phyloP scores from a whole-genome alignment of 2,113 vertebrate genomes.

The Prunella himalayana region DNA sequence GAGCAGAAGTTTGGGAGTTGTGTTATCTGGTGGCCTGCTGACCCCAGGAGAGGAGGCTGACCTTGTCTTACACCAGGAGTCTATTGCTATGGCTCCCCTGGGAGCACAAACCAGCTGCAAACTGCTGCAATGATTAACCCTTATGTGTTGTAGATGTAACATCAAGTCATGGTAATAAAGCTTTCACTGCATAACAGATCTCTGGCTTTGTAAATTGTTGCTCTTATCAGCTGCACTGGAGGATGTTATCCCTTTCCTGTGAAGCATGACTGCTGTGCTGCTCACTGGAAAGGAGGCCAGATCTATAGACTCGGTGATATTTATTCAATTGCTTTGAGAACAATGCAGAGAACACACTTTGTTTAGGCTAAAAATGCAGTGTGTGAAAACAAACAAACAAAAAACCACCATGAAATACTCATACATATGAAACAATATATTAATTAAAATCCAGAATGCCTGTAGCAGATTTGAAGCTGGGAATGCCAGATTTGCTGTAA shows the following conservation, averaged over 20 bases:
- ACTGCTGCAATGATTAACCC: conserved; percentile 74
- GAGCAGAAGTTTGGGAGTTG: conserved; percentile 25
- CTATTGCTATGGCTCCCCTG: conserved; percentile 65
- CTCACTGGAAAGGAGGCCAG: background rate
- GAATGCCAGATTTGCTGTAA: conserved; percentile 11
- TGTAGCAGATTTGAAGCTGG: conserved; percentile 6
- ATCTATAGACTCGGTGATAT: conserved; percentile 21
- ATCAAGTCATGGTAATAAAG: conserved; percentile 63
- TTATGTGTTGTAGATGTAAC: conserved; percentile 62
- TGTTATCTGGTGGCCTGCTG: conserved; percentile 57
- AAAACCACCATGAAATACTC: background rate
- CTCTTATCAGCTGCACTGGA: conserved; percentile 58
- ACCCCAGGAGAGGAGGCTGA: conserved; percentile 60
- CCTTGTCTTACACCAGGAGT: conserved; percentile 57
- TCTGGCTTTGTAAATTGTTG: conserved; percentile 63
- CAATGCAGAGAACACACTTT: background rate
- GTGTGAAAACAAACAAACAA: background rate
- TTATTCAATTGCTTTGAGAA: conserved; percentile 28
- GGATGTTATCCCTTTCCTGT: conserved; percentile 44
- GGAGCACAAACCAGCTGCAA: conserved; percentile 64
- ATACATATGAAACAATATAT: conserved; percentile 45
- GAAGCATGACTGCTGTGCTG: conserved; percentile 50
- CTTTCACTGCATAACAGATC: conserved; percentile 63
- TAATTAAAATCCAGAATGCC: conserved; percentile 51
- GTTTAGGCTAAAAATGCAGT: background rate